Evolutionary conservation across 2,888 invertebrate species (phyloP).

Genomic region (Eupithecia insigniata): DNA sequence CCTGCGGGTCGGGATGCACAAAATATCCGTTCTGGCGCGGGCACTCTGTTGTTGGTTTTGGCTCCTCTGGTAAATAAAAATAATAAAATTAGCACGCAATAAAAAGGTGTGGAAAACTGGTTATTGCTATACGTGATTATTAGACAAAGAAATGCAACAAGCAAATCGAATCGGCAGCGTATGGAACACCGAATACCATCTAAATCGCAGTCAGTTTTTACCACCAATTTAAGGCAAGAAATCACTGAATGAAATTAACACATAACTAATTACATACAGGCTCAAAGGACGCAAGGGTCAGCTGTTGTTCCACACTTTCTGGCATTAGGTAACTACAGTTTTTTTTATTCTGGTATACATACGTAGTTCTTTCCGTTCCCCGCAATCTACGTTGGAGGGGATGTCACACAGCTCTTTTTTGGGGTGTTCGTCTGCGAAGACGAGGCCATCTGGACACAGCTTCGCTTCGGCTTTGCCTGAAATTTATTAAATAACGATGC

Average conservation of each 20-base stretch:
- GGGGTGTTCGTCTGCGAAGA: constrained; percentile 89
- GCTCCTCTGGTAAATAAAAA: constrained; percentile 84
- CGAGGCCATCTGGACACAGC: constrained; percentile 91
- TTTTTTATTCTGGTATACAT: constrained; percentile 68
- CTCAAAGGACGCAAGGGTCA: no score
- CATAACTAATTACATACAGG: no score
- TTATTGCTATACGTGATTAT: not conserved
- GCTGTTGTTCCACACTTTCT: not conserved
- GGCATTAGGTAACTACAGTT: not conserved
- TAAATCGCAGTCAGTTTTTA: not conserved
- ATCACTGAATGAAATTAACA: no score
- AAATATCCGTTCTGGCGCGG: constrained; percentile 92
- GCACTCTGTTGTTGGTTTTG: constrained; percentile 88
- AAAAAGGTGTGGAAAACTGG: not conserved
- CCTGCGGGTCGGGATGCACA: constrained; percentile 88
- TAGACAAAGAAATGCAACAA: not conserved
- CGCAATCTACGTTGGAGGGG: constrained; percentile 91
- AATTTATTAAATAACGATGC: constrained; percentile 13
- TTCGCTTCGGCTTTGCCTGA: constrained; percentile 85
- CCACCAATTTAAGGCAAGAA: no score
- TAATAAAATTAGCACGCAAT: not conserved
- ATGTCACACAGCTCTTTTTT: constrained; percentile 90
- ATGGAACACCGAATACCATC: not conserved
- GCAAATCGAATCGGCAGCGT: not conserved
- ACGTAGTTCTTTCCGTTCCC: constrained; percentile 89